Percentiles rank a stretch among this genome's conserved stretches.
Conservation (phyloP, 2,888 invertebrate species). For the Sphaerophoria rueppellii region DNA sequence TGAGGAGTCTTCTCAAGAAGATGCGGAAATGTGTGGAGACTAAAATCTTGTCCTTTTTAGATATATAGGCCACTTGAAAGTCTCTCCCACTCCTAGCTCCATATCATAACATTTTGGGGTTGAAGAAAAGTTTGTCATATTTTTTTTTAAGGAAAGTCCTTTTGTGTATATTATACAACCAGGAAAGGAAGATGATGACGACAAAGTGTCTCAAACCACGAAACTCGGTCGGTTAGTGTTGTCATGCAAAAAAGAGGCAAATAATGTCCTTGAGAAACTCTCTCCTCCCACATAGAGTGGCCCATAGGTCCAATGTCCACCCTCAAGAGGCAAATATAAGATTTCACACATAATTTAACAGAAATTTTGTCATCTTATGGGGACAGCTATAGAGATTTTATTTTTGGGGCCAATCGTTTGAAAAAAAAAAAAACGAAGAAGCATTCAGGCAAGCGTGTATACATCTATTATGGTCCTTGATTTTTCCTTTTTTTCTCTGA, state of each 20-base stretch:
- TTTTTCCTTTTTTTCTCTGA: conserved; percentile 13
- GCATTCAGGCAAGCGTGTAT: not conserved
- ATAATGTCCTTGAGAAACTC: conserved; percentile 58
- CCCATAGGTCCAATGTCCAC: not conserved
- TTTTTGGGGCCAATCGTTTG: conserved; percentile 51
- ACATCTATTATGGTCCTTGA: conserved; percentile 15
- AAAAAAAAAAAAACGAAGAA: conserved; percentile 14
- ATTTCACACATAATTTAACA: conserved; percentile 73
- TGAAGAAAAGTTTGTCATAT: conserved; percentile 33
- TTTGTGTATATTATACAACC: conserved; percentile 42
- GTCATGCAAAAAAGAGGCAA: conserved; percentile 66
- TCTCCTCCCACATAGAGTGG: not conserved
- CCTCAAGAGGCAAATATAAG: conserved; percentile 66
- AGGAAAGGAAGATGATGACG: not conserved
- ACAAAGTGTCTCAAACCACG: conserved; percentile 22
- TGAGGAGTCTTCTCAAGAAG: conserved; percentile 18
- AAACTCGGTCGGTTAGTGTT: conserved; percentile 23
- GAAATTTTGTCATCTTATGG: conserved; percentile 59
- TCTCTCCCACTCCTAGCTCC: not conserved
- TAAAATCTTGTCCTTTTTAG: conserved; percentile 20
- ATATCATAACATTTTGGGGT: not conserved
- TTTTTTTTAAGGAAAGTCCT: not conserved
- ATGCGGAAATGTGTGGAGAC: conserved; percentile 17
- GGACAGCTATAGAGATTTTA: conserved; percentile 32
- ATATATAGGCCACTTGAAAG: conserved; percentile 70